Evolutionary conservation across 1,140 invertebrate species (phyloP).

Genomic region (Mesaphorura yosii): DNA sequence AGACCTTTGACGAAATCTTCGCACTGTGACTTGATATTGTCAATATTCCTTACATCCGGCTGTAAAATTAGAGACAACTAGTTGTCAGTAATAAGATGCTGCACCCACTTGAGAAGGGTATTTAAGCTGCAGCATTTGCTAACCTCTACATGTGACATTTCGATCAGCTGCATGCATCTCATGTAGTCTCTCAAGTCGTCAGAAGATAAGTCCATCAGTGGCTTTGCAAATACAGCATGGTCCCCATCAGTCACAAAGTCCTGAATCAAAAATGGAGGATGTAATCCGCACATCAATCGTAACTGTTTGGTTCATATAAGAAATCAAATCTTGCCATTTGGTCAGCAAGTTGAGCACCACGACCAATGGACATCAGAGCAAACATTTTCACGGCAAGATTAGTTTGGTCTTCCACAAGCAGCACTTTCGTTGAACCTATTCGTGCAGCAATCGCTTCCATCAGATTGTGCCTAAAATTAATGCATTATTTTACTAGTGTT

Average conservation of each 20-base stretch:
- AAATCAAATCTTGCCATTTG: conserved; percentile 22
- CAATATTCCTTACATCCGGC: not conserved
- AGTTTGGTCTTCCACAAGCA: conserved; percentile 25
- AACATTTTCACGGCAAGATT: conserved; percentile 29
- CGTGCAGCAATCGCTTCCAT: not conserved
- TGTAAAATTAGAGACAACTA: not conserved
- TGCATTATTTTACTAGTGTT: not conserved
- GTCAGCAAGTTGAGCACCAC: conserved; percentile 25
- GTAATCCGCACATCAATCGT: not conserved
- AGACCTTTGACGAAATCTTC: conserved; percentile 26
- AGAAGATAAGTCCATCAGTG: conserved; percentile 24
- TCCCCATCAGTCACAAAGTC: conserved; percentile 3
- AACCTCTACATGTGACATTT: too few species aligned
- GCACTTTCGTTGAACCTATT: conserved; percentile 12
- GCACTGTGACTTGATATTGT: conserved; percentile 20
- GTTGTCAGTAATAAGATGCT: too few species aligned
- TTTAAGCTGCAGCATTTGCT: too few species aligned
- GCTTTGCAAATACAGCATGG: conserved; percentile 13
- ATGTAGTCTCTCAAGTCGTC: conserved; percentile 26
- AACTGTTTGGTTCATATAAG: too few species aligned
- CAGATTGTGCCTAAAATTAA: conserved; percentile 15
- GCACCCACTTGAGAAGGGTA: too few species aligned
- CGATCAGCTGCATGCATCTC: too few species aligned
- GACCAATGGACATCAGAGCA: conserved; percentile 21
- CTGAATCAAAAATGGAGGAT: conserved; percentile 5